Base-by-base conservation (phyloP, 2,888 invertebrate genomes). In the Bellardia pandia region DNA sequence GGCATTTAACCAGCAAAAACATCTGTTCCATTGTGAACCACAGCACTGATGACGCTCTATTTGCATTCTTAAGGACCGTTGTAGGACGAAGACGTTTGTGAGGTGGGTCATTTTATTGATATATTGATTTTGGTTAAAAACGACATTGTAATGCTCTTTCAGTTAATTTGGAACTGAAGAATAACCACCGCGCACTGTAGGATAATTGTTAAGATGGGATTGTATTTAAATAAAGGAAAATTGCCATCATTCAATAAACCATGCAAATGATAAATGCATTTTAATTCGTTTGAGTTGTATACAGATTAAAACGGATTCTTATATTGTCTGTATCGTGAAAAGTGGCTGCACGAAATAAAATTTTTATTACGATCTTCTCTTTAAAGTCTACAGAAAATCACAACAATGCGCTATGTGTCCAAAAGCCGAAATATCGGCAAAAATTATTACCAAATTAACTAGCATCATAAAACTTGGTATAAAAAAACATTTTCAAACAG, bases 1-100 rank as follows among this genome's bases (percentile, higher is more conserved):
- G 69, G 83, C 82, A 72, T 83, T 84, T 71, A 86, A 82, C 74
- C 86, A 60, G 33, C 48, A 45, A 42, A 78, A 83, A 79, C 86
- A 83, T 71, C 86, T 83, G 86, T 86, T 86, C 69, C 64, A 75
- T 69, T 30, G 48, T 30, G 13, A 37, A 72, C 51, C 51, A 60
- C 51, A 53, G 33, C 23, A 23, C 71, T 48, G 56, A 72, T 56
- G 66, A 37, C 58, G 74, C 58, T 66, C 71, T 62, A 37, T 4
- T 4, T 37, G 37, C 37, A 48, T 6, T 75, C 45, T 33, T 81
- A 64, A 64, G 33, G 66, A 45, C 56, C 58, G 53, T 14, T 33
- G 58, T 30, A 68, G 51, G 51, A 51, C 51, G 37, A 77, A 40
- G 66, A 56, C 33, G 45, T 30, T 56, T 53, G 13, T 58, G 30